Conservation (phyloP, 2,113 vertebrate genomes). For the Desmodus rotundus region DNA sequence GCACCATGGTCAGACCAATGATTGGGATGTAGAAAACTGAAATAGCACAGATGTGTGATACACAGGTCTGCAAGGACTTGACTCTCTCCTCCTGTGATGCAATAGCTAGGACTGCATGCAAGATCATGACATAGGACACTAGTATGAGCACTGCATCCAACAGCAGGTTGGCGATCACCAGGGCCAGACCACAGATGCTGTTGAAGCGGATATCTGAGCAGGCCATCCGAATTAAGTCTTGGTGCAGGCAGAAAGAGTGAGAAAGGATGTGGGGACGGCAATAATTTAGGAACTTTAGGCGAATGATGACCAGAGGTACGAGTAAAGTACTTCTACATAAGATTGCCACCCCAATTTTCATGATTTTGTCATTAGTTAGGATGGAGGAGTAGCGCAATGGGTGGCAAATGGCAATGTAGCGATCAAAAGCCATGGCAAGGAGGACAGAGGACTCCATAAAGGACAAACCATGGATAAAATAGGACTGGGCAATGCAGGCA, state of each 20-base stretch:
- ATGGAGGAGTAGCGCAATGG: constrained; percentile 44
- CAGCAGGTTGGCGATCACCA: constrained; percentile 14
- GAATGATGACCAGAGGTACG: constrained; percentile 46
- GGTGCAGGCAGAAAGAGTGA: constrained; percentile 69
- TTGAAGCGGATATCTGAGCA: not conserved
- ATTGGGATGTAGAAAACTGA: constrained; percentile 53
- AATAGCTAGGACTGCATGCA: constrained; percentile 20
- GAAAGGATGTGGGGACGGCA: constrained; percentile 46
- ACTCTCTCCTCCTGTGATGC: constrained; percentile 27
- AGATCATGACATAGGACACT: constrained; percentile 31
- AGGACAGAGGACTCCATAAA: constrained; percentile 53
- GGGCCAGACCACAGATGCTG: not conserved
- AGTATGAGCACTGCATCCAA: constrained; percentile 51
- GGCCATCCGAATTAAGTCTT: constrained; percentile 47
- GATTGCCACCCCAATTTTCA: not conserved
- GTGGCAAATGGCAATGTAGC: constrained; percentile 53
- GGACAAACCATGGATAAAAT: constrained; percentile 25
- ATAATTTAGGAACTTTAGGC: constrained; percentile 49
- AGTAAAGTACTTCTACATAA: constrained; percentile 45
- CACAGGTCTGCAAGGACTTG: constrained; percentile 60
- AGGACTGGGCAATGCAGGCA: constrained; percentile 63
- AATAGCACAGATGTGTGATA: constrained; percentile 58
- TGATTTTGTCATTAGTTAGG: constrained; percentile 13
- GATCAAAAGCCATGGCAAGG: constrained; percentile 54
- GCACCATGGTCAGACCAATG: constrained; percentile 51